Evolutionary conservation across 2,888 invertebrate genomes (phyloP), one percentile per base, ranked within the genome.

Genomic region (Blastobasis adustella): DNA sequence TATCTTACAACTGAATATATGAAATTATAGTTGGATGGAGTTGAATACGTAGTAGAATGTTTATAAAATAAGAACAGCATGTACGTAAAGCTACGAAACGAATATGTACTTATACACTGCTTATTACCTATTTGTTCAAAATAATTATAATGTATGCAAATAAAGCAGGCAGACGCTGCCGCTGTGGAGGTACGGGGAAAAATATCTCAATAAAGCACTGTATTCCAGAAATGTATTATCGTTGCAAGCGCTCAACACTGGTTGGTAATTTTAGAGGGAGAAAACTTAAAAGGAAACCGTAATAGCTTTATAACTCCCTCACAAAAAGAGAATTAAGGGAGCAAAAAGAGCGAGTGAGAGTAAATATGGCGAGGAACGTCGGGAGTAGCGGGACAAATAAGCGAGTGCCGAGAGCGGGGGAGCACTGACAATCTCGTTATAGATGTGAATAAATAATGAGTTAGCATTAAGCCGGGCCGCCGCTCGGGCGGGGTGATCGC

Each of bases 391-490:
- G 67, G 65, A 69, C 67, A 67, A 69, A 70, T 67, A 68, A 66
- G 67, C 64, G 61, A 65, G 57, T 61, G 63, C 64, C 67, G 69
- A 64, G 64, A 66, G 63, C 59, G 60, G 68, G 79, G 76, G 77
- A 76, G 76, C 76, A 76, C 83, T 79, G 82, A 81, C 82, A 84
- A 86, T 84, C 81, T 83, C 82, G 83, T 84, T 84, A 84, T 78
- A 80, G 79, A 83, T 78, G 83, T 87, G 83, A 87, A 87, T 87
- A 85, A 87, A 85, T 84, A 86, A 86, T 85, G 81, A 83, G 80
- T 77, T 71, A 78, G 81, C 82, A 83, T 82, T 82, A 81, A 81
- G 78, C 76, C 69, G 73, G 76, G 71, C 67, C 67, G 71, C 71
- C 71, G 64, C 66, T 63, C 71, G 73, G 73, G 65, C 55, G 49